phyloP scores from a whole-genome alignment of 2,113 vertebrate species.

The Cranoglanis bouderius region DNA sequence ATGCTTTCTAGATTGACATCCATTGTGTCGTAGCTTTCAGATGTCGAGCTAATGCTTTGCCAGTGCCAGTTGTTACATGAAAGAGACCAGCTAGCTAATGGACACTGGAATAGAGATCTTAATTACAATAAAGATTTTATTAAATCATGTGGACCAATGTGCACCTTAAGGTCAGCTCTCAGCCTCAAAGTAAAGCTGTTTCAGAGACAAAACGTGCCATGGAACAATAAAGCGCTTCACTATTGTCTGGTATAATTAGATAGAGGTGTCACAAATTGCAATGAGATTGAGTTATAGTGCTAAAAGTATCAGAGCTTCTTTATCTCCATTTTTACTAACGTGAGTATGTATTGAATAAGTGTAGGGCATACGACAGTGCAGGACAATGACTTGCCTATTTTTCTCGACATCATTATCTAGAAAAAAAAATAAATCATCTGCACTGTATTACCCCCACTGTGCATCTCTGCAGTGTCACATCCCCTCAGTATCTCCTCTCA shows the following conservation, averaged over 20 bases:
- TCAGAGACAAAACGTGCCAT: background rate
- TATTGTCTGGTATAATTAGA: conserved; percentile 6
- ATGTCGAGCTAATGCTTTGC: background rate
- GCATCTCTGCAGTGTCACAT: background rate
- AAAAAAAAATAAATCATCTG: background rate
- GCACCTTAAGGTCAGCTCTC: background rate
- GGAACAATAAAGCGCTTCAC: background rate
- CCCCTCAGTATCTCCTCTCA: background rate
- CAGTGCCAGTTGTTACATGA: background rate
- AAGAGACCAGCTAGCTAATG: conserved; percentile 9
- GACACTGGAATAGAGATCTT: conserved; percentile 22
- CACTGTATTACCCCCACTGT: background rate
- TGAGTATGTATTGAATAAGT: background rate
- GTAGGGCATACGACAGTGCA: background rate
- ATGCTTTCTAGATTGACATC: conserved; percentile 16
- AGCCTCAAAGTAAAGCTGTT: background rate
- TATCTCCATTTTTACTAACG: background rate
- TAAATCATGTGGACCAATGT: background rate
- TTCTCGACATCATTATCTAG: background rate
- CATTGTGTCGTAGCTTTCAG: conserved; percentile 19
- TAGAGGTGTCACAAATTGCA: background rate
- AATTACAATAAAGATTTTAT: conserved; percentile 34
- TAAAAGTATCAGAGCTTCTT: background rate
- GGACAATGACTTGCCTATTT: background rate
- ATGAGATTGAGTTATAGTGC: background rate